Evolutionary conservation across 2,797 vertebrate species (phyloP).

Genomic region (Percopsis omiscomaycus): DNA sequence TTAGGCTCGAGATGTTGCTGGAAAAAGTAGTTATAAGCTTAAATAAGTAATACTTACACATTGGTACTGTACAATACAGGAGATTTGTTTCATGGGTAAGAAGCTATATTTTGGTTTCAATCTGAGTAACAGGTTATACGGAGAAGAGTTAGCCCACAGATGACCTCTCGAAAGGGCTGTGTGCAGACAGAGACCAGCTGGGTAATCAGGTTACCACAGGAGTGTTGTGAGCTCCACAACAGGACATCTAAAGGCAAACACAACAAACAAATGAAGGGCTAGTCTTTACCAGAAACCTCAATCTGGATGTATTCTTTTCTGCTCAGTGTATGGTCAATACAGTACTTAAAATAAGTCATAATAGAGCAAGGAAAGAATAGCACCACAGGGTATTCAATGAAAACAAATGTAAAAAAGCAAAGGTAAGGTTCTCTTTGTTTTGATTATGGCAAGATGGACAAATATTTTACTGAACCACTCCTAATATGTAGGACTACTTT

Average conservation of each 20-base stretch:
- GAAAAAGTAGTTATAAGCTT: slow-evolving; percentile 14
- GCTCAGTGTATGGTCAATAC: slow-evolving; percentile 10
- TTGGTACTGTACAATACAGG: neutral
- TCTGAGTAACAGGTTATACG: slow-evolving; percentile 22
- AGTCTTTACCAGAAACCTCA: slow-evolving; percentile 10
- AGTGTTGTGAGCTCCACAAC: slow-evolving; percentile 40
- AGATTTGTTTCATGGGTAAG: slow-evolving; percentile 35
- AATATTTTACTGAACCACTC: slow-evolving; percentile 34
- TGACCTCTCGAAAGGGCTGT: slow-evolving; percentile 28
- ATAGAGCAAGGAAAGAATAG: slow-evolving; percentile 32
- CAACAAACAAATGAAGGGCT: slow-evolving; percentile 27
- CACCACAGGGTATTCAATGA: slow-evolving; percentile 32
- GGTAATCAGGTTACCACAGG: slow-evolving; percentile 59
- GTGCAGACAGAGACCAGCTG: slow-evolving; percentile 44
- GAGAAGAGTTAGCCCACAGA: slow-evolving; percentile 3
- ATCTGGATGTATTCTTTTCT: slow-evolving; percentile 39
- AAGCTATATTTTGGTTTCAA: slow-evolving; percentile 34
- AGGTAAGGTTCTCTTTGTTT: slow-evolving; percentile 13
- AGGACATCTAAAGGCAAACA: slow-evolving; percentile 44
- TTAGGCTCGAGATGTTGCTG: slow-evolving; percentile 35
- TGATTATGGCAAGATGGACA: slow-evolving; percentile 21
- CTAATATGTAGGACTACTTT: slow-evolving; percentile 29
- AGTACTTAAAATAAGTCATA: neutral
- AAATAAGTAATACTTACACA: slow-evolving; percentile 13
- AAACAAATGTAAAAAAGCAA: slow-evolving; percentile 16